phyloP scores from a whole-genome alignment of 37 sponge, comb jelly and placozoan species.

The Oscarella lobularis region DNA sequence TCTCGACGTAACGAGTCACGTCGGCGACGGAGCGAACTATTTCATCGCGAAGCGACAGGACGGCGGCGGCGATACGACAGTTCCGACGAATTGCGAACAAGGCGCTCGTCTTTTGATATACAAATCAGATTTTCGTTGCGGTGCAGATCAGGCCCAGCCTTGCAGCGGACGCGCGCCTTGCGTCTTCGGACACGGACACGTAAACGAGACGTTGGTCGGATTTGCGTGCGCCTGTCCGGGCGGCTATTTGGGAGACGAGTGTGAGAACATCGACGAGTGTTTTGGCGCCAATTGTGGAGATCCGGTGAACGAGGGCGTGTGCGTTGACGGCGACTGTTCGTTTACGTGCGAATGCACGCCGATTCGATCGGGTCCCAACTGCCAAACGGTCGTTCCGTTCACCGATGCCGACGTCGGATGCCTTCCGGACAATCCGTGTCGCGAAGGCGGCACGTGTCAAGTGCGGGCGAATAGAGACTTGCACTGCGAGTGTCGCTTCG shows the following conservation, averaged over 20 bases:
- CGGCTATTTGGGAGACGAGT: not conserved
- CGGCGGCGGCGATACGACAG: not conserved
- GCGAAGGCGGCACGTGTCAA: slow-evolving; percentile 42
- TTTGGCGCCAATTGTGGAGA: not conserved
- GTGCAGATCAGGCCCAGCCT: not conserved
- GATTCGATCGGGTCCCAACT: not conserved
- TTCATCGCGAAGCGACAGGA: not conserved
- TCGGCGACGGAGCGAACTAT: not conserved
- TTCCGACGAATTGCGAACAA: not conserved
- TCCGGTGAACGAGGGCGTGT: not conserved
- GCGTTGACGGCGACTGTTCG: not conserved
- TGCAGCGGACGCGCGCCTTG: not conserved
- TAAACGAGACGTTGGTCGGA: too few relatives aligned
- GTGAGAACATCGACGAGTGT: not conserved
- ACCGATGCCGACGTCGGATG: slow-evolving; percentile 11
- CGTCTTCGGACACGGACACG: not conserved
- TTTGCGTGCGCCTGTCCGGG: not conserved
- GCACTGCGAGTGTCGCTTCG: not conserved
- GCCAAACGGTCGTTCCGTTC: too few relatives aligned
- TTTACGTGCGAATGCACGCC: not conserved
- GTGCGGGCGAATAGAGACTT: not conserved
- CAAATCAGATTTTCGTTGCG: not conserved
- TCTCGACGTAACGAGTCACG: not conserved
- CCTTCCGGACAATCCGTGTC: slow-evolving; percentile 51
- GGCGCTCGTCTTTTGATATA: not conserved